Evolutionary conservation across 2,113 vertebrate species (phyloP).

Genomic region (Eulemur macaco): DNA sequence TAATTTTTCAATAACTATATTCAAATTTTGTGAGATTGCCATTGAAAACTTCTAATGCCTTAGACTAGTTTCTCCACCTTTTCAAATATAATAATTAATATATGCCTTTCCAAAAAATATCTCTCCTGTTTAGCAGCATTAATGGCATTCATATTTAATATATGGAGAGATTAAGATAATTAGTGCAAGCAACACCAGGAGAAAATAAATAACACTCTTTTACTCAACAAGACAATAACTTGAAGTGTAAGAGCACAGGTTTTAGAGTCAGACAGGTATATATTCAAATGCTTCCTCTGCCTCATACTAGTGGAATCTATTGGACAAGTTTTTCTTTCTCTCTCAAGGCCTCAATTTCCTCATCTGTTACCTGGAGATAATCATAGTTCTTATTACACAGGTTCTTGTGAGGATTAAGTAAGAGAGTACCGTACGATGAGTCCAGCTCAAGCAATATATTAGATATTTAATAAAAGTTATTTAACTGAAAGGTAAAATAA

Average conservation of each 20-base stretch:
- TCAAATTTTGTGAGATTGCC: background rate
- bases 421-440: background rate
- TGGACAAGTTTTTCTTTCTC: background rate
- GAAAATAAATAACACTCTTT: background rate
- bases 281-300: background rate
- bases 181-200: background rate
- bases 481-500: background rate
- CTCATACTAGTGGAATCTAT: background rate
- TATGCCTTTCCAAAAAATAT: background rate
- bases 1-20: background rate
- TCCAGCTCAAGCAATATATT: background rate
- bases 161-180: background rate
- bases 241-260: background rate
- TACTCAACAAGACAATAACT: background rate
- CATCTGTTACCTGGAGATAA: background rate
- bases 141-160: background rate
- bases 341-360: background rate
- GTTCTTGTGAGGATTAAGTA: background rate
- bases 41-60: background rate
- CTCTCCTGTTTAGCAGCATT: constrained; percentile 11
- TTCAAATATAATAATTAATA: background rate
- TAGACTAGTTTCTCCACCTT: background rate
- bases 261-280: background rate
- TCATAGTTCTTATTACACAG: background rate
- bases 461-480: background rate